A percentile compares a stretch with the other conserved stretches of the same genome.
phyloP scores from a whole-genome alignment of 2,797 vertebrate species.

The Cryptoblepharus egeriae region DNA sequence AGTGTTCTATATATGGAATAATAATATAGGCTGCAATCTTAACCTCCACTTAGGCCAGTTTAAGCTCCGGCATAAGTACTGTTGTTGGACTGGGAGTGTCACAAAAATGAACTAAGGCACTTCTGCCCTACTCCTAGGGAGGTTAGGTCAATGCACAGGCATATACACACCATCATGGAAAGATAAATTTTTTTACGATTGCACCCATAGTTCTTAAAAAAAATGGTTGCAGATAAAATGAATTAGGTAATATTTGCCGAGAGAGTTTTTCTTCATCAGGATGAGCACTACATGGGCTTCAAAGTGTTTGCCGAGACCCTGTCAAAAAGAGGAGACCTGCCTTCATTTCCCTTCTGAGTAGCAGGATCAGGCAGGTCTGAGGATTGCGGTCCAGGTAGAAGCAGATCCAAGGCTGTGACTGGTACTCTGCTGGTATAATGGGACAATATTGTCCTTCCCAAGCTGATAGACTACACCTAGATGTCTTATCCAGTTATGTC shows the following conservation, averaged over 20 bases:
- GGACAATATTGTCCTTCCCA: background rate
- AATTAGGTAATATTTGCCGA: background rate
- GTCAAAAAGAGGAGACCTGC: background rate
- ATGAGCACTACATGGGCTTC: background rate
- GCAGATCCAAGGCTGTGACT: background rate
- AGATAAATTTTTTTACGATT: too few relatives aligned
- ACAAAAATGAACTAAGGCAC: too few relatives aligned
- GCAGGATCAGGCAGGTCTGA: background rate
- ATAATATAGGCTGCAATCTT: too few relatives aligned
- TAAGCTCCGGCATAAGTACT: too few relatives aligned
- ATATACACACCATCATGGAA: too few relatives aligned
- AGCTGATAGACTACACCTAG: background rate
- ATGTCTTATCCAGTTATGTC: background rate
- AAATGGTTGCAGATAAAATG: background rate
- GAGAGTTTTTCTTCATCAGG: background rate
- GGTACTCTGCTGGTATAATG: background rate
- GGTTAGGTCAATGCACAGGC: too few relatives aligned
- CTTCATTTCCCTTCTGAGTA: too few relatives aligned
- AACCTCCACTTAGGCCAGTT: too few relatives aligned
- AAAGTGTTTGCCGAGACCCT: too few relatives aligned
- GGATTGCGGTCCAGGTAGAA: background rate
- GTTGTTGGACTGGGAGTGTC: too few relatives aligned
- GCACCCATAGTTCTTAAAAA: too few relatives aligned
- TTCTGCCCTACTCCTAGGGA: too few relatives aligned
- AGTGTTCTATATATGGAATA: background rate